Base-by-base conservation (phyloP, 2,797 vertebrate genomes). In the Coendou prehensilis region DNA sequence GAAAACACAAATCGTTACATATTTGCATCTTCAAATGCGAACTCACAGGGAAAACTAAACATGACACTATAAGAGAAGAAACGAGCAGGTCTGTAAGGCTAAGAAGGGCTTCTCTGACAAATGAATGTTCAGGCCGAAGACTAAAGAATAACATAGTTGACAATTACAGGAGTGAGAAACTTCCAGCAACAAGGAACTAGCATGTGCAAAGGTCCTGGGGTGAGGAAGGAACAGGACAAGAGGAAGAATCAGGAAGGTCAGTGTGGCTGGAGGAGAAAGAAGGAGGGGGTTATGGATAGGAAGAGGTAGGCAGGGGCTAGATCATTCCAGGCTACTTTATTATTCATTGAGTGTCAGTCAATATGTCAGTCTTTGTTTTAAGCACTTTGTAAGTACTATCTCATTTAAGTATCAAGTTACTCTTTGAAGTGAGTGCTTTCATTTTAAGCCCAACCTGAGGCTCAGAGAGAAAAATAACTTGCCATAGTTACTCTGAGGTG, bases 351-450 rank as follows among this genome's bases (percentile, higher is more conserved):
- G 15, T 10, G 20, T 20, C 18, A 73, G 10, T 59, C n/a, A 76
- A 81, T 30, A 83, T 5, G 63, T 33, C 26, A 59, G n/a, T 56
- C 57, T 97, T 67, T 71, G 28, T 84, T 67, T 83, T 63, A 64
- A 91, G 52, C 18, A 87, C 33, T 76, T 93, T 71, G 4, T 22
- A 75, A 33, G 3, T 56, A 59, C 84, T 76, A 90, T 56, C 33
- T 93, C 69, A 30, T 89, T 59, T 81, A 90, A 64, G 30, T 10
- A 11, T 88, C 56, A 91, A 67, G 63, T 18, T 50, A 78, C 61
- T 80, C 83, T 94, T 95, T 82, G 52, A 86, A 63, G 33, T 81
- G 30, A 81, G 18, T 75, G 30, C 30, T 69, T 96, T 94, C 75
- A 52, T 57, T 20, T 79, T 64, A 75, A n/a, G 54, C 18, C 33